Evolutionary conservation across 2,113 vertebrate genomes (phyloP), one percentile per base, ranked within the genome.

Genomic region (Nothocercus julius): DNA sequence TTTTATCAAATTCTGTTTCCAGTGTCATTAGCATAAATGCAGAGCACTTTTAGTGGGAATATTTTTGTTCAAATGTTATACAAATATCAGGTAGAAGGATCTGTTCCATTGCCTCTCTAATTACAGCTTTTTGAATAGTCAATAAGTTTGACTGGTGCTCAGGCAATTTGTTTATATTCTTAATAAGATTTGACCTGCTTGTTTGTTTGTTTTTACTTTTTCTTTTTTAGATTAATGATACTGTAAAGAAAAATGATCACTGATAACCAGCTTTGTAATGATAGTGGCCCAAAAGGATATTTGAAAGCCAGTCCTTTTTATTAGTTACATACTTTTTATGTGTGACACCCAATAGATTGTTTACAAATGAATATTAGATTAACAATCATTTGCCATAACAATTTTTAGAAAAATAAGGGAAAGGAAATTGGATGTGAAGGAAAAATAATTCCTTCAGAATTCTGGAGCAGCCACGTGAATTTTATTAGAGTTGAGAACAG

Each of bases 401-500:
- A 87, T n/a, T 58, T 54, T 11, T 79, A 93, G 24, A 62, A 4
- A 69, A 84, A 16, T 22, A 75, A 32, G 14, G 42, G 19, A 27
- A 32, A 85, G 25, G 7, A 89, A 28, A 70, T 45, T 67, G 28
- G 45, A 45, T 28, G 77, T 62, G 36, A 49, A 87, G 76, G 32
- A 15, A 91, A 81, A 90, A 45, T 42, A 78, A 92, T 62, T 11
- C 13, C 27, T 85, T 95, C 72, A 70, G 54, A 81, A 95, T 97
- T 97, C 74, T 69, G 75, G 91, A 82, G 40, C 12, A 88, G 47
- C 36, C 32, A 42, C 1, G 0, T 95, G 68, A 90, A 94, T 96
- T 96, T 95, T 90, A 92, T 81, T 91, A 81, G 93, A 96, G 58
- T 22, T 96, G 42, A 70, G 75, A 74, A 84, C 58, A 89, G 13